These are phyloP conservation scores for Macrosoma leucophasiata DNA, from an alignment of 2,888 invertebrate species.

Conservation along the genomic window DNA sequence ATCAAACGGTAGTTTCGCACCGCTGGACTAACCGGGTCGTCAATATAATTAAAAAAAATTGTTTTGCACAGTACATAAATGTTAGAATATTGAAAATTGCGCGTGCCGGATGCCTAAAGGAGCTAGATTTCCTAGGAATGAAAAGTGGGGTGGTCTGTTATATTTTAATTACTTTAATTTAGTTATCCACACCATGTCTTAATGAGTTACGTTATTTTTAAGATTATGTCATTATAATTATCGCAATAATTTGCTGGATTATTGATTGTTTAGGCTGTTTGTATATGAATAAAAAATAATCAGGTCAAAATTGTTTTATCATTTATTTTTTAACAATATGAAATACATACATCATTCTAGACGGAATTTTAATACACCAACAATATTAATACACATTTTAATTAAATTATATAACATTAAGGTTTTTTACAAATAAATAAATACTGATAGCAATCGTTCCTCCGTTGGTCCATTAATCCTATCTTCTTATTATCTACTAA, in stretches of 20 bases:
- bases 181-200: neutral
- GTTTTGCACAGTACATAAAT: too few relatives aligned
- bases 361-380: conserved; percentile 8
- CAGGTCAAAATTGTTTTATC: conserved; percentile 4
- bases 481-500: neutral
- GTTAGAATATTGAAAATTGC: too few relatives aligned
- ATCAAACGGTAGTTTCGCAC: too few relatives aligned
- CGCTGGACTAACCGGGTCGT: too few relatives aligned
- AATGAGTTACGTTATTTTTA: neutral
- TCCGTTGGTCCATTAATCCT: conserved; percentile 14
- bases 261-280: too few relatives aligned
- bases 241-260: too few relatives aligned
- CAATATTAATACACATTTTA: conserved; percentile 11
- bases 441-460: conserved; percentile 21
- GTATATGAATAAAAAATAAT: too few relatives aligned
- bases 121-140: too few relatives aligned
- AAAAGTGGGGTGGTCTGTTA: too few relatives aligned
- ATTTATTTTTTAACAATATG: conserved; percentile 4
- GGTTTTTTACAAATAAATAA: conserved; percentile 18
- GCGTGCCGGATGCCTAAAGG: too few relatives aligned
- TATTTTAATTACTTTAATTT: neutral
- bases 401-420: conserved; percentile 7
- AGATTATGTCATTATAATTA: too few relatives aligned
- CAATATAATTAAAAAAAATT: too few relatives aligned
- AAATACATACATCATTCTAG: conserved; percentile 11